Evolutionary conservation across 2,113 vertebrate genomes (phyloP).

Genomic region (Peromyscus leucopus): DNA sequence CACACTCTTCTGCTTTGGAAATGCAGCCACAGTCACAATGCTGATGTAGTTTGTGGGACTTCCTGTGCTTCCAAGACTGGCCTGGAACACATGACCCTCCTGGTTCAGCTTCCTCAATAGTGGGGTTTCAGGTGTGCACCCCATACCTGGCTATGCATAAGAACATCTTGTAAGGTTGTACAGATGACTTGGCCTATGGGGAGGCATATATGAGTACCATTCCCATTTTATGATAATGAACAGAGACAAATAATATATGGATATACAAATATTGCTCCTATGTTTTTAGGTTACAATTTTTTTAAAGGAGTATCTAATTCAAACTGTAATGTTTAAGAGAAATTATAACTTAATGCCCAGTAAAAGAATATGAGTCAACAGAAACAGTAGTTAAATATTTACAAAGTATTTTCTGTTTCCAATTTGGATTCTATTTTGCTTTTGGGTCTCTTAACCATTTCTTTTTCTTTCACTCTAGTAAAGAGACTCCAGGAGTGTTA

Average conservation of each 20-base stretch:
- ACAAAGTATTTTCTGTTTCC: background rate
- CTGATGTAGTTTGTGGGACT: background rate
- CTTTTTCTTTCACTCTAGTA: background rate
- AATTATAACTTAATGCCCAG: background rate
- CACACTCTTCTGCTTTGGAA: background rate
- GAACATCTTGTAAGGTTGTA: background rate
- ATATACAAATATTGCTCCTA: background rate
- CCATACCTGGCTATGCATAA: background rate
- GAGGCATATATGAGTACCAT: background rate
- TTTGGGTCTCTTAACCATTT: background rate
- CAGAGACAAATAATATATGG: background rate
- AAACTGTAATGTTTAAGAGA: background rate
- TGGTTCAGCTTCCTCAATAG: background rate
- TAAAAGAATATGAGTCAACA: background rate
- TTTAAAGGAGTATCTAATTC: background rate
- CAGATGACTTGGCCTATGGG: background rate
- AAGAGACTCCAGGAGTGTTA: background rate
- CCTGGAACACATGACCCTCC: background rate
- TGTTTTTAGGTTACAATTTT: background rate
- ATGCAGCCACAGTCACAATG: background rate
- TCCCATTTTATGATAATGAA: background rate
- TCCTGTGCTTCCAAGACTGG: background rate
- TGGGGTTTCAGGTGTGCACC: background rate
- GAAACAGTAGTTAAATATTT: background rate
- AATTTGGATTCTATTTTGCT: background rate